Conservation (phyloP, 2,797 vertebrate species). For the Eutrigla gurnardus region DNA sequence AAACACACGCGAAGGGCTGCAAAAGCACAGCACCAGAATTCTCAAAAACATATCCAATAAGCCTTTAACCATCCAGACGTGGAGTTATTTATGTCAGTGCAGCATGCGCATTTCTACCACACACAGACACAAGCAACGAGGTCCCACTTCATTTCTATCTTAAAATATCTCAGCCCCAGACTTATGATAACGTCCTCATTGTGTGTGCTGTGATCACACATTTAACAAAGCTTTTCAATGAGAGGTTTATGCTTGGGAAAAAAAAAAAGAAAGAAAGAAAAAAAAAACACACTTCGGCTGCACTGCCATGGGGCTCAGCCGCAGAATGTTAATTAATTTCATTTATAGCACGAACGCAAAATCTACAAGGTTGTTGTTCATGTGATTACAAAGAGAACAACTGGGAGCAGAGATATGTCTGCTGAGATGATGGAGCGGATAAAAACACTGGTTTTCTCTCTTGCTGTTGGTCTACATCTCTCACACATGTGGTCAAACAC, state of each 20-base stretch:
- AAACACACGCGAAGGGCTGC: background rate
- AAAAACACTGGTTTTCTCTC: conserved; percentile 43
- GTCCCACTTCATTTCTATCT: conserved; percentile 31
- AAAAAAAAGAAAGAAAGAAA: conserved; percentile 50
- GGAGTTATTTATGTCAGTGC: conserved; percentile 31
- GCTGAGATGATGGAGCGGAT: conserved; percentile 57
- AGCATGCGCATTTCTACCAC: conserved; percentile 18
- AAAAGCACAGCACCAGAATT: conserved; percentile 6
- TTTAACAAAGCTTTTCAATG: conserved; percentile 73
- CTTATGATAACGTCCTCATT: conserved; percentile 74
- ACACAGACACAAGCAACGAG: conserved; percentile 14
- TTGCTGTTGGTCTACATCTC: conserved; percentile 17
- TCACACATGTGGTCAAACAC: conserved; percentile 32
- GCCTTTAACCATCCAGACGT: conserved; percentile 23
- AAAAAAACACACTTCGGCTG: conserved; percentile 54
- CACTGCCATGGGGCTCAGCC: conserved; percentile 64
- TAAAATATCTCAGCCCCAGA: conserved; percentile 69
- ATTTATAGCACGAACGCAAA: conserved; percentile 61
- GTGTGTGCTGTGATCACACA: conserved; percentile 73
- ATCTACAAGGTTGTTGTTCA: conserved; percentile 65
- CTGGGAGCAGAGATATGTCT: conserved; percentile 60
- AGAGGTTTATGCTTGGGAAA: conserved; percentile 64
- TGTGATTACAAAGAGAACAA: conserved; percentile 70
- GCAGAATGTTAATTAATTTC: conserved; percentile 79
- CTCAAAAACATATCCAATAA: conserved; percentile 13